A percentile compares a stretch with the other conserved stretches of the same genome.
Conservation (phyloP, 2,888 invertebrate genomes). For the Platerodrilus igneus region DNA sequence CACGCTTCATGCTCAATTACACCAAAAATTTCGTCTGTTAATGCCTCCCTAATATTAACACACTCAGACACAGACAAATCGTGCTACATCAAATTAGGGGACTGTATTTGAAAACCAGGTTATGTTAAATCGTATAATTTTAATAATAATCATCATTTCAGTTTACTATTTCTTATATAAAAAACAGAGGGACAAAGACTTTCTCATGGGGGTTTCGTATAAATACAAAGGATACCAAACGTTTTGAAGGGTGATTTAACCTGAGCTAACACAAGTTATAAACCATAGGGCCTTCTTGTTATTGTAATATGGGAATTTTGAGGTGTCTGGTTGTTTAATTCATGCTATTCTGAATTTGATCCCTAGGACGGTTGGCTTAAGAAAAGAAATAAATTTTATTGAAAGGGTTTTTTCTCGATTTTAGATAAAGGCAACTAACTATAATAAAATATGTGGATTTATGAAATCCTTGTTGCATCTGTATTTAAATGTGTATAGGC, state of each 20-base stretch:
- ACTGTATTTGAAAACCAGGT: background rate
- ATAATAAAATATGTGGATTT: no score
- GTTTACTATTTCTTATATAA: background rate
- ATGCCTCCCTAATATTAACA: background rate
- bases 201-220: constrained; percentile 1
- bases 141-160: constrained; percentile 7
- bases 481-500: no score
- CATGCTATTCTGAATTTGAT: constrained; percentile 4
- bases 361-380: no score
- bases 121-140: constrained; percentile 4
- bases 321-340: constrained; percentile 15
- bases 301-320: constrained; percentile 18
- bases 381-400: no score
- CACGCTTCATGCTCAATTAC: no score
- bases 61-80: background rate
- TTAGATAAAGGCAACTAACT: no score
- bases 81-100: background rate
- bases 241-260: background rate
- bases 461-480: no score
- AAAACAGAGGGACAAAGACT: constrained; percentile 3
- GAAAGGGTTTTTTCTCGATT: no score
- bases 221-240: constrained; percentile 1
- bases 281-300: constrained; percentile 1
- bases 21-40: no score
- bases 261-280: background rate